phyloP scores from a whole-genome alignment of 2,888 invertebrate species.

The Tenthredo scrophulariae region DNA sequence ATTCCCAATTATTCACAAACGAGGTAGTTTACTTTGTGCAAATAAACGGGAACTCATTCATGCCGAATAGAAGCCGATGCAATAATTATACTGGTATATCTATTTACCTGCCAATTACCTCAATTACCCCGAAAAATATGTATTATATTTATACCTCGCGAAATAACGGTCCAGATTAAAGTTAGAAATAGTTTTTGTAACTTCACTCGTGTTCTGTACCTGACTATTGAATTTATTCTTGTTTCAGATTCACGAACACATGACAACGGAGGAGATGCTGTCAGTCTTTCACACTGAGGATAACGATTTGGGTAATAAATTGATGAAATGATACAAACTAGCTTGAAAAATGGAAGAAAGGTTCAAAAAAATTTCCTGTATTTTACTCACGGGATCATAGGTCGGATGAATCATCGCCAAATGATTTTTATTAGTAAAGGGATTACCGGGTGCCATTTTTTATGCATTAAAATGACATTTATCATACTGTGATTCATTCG shows the following conservation, averaged over 20 bases:
- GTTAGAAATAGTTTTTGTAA: neutral
- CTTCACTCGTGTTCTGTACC: neutral
- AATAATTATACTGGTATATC: neutral
- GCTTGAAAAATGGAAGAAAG: neutral
- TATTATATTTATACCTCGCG: neutral
- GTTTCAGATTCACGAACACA: constrained; percentile 93
- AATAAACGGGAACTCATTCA: neutral
- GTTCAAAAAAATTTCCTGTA: neutral
- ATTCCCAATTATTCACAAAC: neutral
- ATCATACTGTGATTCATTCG: constrained; percentile 64
- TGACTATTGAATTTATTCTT: constrained; percentile 62
- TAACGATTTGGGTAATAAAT: constrained; percentile 83
- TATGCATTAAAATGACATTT: constrained; percentile 63
- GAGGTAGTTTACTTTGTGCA: neutral
- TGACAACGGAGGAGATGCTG: constrained; percentile 90
- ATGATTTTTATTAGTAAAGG: constrained; percentile 39
- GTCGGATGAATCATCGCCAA: constrained; percentile 37
- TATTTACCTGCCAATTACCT: neutral
- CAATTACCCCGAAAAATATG: neutral
- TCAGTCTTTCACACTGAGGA: constrained; percentile 91
- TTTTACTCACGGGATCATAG: constrained; percentile 10
- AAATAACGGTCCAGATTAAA: neutral
- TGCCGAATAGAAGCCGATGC: neutral
- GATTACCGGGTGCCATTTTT: constrained; percentile 61
- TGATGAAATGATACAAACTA: constrained; percentile 10